Evolutionary conservation across 2,888 invertebrate species (phyloP), one percentile per base, ranked within the genome.

Genomic region (Cephus sareptanus): DNA sequence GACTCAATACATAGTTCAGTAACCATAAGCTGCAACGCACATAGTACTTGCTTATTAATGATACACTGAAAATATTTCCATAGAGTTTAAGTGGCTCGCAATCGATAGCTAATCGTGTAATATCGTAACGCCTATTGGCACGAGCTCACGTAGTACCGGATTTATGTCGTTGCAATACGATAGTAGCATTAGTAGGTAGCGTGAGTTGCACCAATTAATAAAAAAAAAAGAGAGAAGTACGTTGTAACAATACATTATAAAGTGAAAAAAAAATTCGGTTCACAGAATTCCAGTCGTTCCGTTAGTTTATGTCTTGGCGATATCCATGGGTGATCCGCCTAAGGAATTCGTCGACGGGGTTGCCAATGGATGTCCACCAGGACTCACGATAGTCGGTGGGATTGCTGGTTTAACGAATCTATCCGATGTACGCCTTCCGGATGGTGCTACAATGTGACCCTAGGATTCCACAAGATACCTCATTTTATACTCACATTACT

Each of bases 351-450:
- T 81, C 75, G 88, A 78, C 35, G 89, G 81, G 75, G 84, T 86
- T 79, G 87, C 77, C 81, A 90, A 82, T 78, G 90, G 83, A 71
- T 90, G 90, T 68, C 90, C 93, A 80, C 93, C 94, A 1, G 94
- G 91, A 77, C 92, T 93, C 83, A 93, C 90, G 84, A 93, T 92
- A 83, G 92, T 92, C 82, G 93, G 93, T 80, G 96, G 97, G 90
- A 96, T 94, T 80, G 97, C 97, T 80, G 97, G 97, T 92, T 97
- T 97, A 80, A 97, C 96, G 90, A 97, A 97, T 85, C 97, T 94
- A 90, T 97, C 97, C 86, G 95, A 95, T 69, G 96, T 93, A 75
- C 96, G 94, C 82, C 96, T 94, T 83, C 93, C 93, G 83, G 92
- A 87, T 84, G 92, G 82, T 78, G 89, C 85, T 76, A 89, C 86